A percentile compares a stretch with the other conserved stretches of the same genome.
These are phyloP conservation scores for Cherax destructor DNA, from an alignment of 1,140 invertebrate genomes.

Conservation along the genomic window DNA sequence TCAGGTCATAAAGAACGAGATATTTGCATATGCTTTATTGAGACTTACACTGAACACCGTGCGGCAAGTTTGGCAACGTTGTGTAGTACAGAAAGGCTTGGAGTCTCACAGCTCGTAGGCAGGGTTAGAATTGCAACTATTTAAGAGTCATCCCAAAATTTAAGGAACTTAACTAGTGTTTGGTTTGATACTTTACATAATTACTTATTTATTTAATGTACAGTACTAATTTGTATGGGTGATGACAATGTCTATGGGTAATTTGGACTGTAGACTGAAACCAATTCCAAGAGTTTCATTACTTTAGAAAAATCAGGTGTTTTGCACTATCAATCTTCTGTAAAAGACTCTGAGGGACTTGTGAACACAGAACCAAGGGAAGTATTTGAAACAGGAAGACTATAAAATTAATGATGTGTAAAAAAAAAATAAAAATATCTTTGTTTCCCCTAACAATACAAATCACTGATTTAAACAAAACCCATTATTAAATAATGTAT, in stretches of 20 bases:
- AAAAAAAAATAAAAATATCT: not conserved
- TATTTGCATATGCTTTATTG: conserved; percentile 62
- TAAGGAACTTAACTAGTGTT: not conserved
- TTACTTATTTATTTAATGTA: not conserved
- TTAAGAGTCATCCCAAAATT: conserved; percentile 4
- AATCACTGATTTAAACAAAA: not conserved
- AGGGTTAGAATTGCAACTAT: conserved; percentile 22
- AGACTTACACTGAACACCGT: conserved; percentile 69
- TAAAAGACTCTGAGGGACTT: conserved; percentile 13
- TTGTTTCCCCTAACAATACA: not conserved
- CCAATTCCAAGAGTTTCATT: not conserved
- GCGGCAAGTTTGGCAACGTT: conserved; percentile 66
- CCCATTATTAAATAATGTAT: not conserved
- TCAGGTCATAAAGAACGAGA: conserved; percentile 5
- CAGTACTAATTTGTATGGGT: no score
- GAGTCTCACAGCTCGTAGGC: conserved; percentile 49
- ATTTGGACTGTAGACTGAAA: not conserved
- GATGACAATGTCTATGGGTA: not conserved
- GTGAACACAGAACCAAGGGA: not conserved
- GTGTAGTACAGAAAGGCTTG: conserved; percentile 67
- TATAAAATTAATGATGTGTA: not conserved
- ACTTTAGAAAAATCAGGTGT: not conserved
- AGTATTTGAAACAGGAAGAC: not conserved
- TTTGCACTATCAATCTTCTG: not conserved
- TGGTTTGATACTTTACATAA: not conserved